Base-by-base conservation (phyloP, 2,113 vertebrate species). In the Albula glossodonta region DNA sequence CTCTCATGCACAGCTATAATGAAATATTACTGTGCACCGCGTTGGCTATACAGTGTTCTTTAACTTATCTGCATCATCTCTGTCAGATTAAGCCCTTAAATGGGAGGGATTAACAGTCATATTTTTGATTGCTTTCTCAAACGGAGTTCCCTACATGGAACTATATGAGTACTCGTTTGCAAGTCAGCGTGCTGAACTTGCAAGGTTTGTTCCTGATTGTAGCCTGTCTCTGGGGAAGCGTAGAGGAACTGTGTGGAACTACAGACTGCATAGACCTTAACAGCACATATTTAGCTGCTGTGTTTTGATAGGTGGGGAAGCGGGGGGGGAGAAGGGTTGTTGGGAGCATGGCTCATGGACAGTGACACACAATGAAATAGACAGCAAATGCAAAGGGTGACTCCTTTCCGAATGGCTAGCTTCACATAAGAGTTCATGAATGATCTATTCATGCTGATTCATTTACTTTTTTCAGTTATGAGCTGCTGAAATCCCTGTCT, bases 321-420 rank as follows among this genome's bases (percentile, higher is more conserved):
- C 74, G 49, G 79, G 31, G 31, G 53, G 10, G 15, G 17, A 56
- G 53, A 56, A 56, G 53, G 60, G 60, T 15, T 15, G 3, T 7
- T 66, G 17, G 17, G 78, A 89, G 78, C 78, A 79, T 74, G 50
- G 48, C 81, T 81, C 87, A 57, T 84, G 84, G 86, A 86, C 88
- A 93, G 96, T 96, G 94, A 95, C 95, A 94, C 96, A 96, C 96
- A 96, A 96, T 96, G 95, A 93, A 95, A 94, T 94, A 96, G 94
- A 96, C 95, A 96, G 97, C 93, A 95, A 97, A 97, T 97, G 95
- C 96, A 94, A 88, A 91, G 92, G 83, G 90, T 93, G 89, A 86
- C 85, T 88, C 82, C 82, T 90, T 8, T 89, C 90, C 90, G 89
- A 93, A 96, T 94, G 94, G 96, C 95, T 94, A 96, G 94, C 93